Base-by-base conservation (phyloP, 2,888 invertebrate genomes). In the Venusia cambrica region DNA sequence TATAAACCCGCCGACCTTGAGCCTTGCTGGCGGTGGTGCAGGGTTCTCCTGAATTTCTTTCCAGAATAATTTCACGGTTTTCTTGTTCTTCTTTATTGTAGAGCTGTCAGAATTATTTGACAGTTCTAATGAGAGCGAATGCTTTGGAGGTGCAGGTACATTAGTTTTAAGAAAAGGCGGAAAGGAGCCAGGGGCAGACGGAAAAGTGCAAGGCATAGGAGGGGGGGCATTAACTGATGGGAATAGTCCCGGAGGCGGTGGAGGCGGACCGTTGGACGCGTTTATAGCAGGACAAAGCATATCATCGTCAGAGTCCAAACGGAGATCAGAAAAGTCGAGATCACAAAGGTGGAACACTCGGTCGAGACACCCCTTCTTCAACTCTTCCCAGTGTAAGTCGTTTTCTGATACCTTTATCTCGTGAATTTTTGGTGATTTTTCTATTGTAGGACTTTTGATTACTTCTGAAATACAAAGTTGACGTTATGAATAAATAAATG, bases 11-110 rank as follows among this genome's bases (percentile, higher is more conserved):
- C 88, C 87, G 25, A 92, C 84, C 43, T 91, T 91, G 15, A 92
- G 83, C 5, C 87, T 81, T 18, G 87, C 73, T 34, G 81, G 57
- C 14, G 81, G 65, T 2, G 80, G 76, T n/a, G 67, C 60, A 0
- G 92, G 92, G 63, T 92, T 92, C 49, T 95, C 96, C 51, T 94
- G 91, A 3, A 96, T 94, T 78, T 99, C 97, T 67, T 95, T 95
- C 99, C 99, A 99, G 76, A 99, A 99, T 29, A 99, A 87, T 78
- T 98, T 98, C 5, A 99, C 95, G 10, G 99, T 99, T 73, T 98
- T 97, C 81, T 98, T 98, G 66, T 93, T 97, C 70, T 97, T 97
- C 70, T 92, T 94, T 18, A 91, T 89, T 0, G 90, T 72, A 44
- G 88, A 73, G 63, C 83, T 64, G 59, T 87, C 77, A 6, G 75